phyloP scores from a whole-genome alignment of 2,113 vertebrate genomes.

The Seriola dumerili region DNA sequence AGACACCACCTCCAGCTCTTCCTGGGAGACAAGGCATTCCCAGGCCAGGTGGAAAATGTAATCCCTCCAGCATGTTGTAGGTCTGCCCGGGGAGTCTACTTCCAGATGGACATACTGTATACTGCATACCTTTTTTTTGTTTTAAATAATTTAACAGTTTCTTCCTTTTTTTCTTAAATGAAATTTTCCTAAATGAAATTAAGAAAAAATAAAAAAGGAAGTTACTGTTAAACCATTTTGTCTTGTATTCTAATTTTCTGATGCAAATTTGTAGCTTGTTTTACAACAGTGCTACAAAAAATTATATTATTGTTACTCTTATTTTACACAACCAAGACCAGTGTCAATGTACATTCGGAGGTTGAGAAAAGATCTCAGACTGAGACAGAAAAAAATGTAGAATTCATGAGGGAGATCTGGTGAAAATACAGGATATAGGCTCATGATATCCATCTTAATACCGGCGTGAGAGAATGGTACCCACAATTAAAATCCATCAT shows the following conservation, averaged over 20 bases:
- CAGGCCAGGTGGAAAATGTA: slow-evolving; percentile 7
- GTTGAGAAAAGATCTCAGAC: background rate
- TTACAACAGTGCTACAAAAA: background rate
- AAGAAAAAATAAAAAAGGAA: no score
- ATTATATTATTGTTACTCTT: background rate
- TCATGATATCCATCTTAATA: slow-evolving; percentile 33
- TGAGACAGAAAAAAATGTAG: background rate
- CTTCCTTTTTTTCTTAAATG: background rate
- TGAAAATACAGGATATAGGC: slow-evolving; percentile 11
- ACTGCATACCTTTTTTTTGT: background rate
- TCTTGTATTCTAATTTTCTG: background rate
- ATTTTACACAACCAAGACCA: no score
- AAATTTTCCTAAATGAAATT: background rate
- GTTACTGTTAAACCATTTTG: no score
- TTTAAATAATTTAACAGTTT: background rate
- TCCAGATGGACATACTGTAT: background rate
- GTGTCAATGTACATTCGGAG: background rate
- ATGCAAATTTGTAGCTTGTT: no score
- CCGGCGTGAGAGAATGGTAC: slow-evolving; percentile 16
- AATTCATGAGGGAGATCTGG: background rate
- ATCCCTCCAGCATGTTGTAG: slow-evolving; percentile 2
- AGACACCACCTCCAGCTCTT: slow-evolving; percentile 17
- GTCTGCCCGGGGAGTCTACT: slow-evolving; percentile 1
- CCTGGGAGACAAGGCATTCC: background rate
- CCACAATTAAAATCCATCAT: slow-evolving; percentile 58